phyloP scores from a whole-genome alignment of 2,888 invertebrate species.

The Syritta pipiens region DNA sequence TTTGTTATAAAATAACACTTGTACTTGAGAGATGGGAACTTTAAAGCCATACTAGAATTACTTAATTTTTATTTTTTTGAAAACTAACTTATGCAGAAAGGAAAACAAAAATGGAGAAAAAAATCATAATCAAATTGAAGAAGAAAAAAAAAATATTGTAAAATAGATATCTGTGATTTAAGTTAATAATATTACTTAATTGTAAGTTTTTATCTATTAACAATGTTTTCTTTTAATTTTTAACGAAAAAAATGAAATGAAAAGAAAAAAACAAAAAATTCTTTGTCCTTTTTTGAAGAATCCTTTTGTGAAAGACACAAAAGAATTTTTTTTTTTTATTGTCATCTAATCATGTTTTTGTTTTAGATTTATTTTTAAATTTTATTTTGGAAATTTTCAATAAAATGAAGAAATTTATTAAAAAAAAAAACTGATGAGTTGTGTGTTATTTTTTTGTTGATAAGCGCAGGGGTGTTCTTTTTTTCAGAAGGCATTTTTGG shows the following conservation, averaged over 20 bases:
- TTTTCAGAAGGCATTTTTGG: no score
- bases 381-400: constrained; percentile 48
- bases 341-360: constrained; percentile 24
- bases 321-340: no score
- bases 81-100: neutral
- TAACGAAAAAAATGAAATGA: neutral
- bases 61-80: constrained; percentile 10
- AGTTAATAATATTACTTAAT: constrained; percentile 76
- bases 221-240: neutral
- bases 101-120: neutral
- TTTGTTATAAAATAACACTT: no score
- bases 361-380: constrained; percentile 27
- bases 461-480: no score
- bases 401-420: constrained; percentile 48
- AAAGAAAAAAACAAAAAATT: no score
- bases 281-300: no score
- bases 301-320: no score
- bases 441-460: neutral
- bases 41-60: constrained; percentile 59
- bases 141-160: constrained; percentile 42
- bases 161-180: constrained; percentile 78
- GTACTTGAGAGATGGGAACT: constrained; percentile 33
- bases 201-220: constrained; percentile 55
- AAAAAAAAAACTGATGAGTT: neutral
- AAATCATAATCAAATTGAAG: constrained; percentile 14